phyloP scores from a whole-genome alignment of 2,888 invertebrate species.

The Drosophila neonasuta region DNA sequence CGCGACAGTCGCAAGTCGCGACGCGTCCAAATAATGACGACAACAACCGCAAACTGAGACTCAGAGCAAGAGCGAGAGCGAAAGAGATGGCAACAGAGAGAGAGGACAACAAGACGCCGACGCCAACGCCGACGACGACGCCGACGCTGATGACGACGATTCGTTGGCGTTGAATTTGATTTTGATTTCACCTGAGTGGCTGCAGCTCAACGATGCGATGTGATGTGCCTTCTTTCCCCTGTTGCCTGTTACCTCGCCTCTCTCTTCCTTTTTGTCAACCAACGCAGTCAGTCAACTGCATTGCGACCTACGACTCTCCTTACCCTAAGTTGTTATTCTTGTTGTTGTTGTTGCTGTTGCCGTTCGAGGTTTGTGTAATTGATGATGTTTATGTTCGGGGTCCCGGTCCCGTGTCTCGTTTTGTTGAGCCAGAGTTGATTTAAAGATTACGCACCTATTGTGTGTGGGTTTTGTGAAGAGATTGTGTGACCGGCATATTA shows the following conservation, averaged over 20 bases:
- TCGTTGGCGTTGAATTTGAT: conserved; percentile 76
- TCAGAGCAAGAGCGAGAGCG: neutral
- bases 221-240: conserved; percentile 25
- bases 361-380: conserved; percentile 67
- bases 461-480: conserved; percentile 63
- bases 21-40: conserved; percentile 71
- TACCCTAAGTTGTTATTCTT: conserved; percentile 3
- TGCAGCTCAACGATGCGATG: conserved; percentile 17
- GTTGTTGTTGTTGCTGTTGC: conserved; percentile 30
- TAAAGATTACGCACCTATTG: conserved; percentile 76
- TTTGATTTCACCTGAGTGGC: conserved; percentile 76
- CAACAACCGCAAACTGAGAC: conserved; percentile 39
- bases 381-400: conserved; percentile 74
- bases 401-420: conserved; percentile 32
- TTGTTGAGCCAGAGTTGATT: conserved; percentile 63
- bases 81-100: neutral
- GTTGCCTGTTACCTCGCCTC: neutral
- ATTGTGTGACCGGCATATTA: conserved; percentile 66
- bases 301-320: conserved; percentile 67
- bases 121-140: conserved; percentile 21
- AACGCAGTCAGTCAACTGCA: conserved; percentile 38
- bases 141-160: conserved; percentile 27
- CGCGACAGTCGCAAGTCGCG: conserved; percentile 74
- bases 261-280: conserved; percentile 65
- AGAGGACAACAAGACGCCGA: conserved; percentile 22